Conservation (phyloP, 2,113 vertebrate species). For the Pungitius pungitius region DNA sequence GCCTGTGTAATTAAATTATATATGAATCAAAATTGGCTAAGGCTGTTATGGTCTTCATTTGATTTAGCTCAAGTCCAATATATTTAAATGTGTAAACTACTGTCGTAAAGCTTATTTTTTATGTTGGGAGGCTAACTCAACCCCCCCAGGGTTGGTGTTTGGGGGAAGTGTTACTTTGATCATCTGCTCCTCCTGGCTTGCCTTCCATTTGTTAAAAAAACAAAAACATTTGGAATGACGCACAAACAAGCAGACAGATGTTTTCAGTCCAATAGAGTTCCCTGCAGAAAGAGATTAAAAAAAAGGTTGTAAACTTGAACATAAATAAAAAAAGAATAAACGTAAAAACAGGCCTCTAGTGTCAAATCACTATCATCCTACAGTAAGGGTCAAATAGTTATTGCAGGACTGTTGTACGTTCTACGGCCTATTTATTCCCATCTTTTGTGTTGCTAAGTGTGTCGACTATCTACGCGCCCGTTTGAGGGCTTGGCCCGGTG, state of each 20-base stretch:
- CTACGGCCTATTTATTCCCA: neutral
- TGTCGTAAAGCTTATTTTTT: neutral
- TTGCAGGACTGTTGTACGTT: neutral
- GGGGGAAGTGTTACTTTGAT: neutral
- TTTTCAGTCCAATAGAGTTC: neutral
- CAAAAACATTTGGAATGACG: neutral
- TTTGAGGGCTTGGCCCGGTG: conserved; percentile 59
- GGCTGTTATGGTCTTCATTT: neutral
- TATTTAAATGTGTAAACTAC: neutral
- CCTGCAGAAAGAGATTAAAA: no score
- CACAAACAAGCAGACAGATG: neutral
- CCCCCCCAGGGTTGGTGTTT: no score
- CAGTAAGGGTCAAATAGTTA: neutral
- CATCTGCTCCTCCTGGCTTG: neutral
- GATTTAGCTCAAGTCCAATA: neutral
- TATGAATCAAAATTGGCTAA: neutral
- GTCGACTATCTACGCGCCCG: conserved; percentile 10
- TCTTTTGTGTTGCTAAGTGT: conserved; percentile 17
- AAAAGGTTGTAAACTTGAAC: no score
- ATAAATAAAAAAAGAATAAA: neutral
- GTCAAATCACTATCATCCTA: conserved; percentile 1
- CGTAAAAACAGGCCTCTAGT: neutral
- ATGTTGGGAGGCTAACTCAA: neutral
- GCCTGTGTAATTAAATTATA: neutral
- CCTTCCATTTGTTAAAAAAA: neutral